phyloP scores from a whole-genome alignment of 2,797 vertebrate genomes.

The Alca torda region DNA sequence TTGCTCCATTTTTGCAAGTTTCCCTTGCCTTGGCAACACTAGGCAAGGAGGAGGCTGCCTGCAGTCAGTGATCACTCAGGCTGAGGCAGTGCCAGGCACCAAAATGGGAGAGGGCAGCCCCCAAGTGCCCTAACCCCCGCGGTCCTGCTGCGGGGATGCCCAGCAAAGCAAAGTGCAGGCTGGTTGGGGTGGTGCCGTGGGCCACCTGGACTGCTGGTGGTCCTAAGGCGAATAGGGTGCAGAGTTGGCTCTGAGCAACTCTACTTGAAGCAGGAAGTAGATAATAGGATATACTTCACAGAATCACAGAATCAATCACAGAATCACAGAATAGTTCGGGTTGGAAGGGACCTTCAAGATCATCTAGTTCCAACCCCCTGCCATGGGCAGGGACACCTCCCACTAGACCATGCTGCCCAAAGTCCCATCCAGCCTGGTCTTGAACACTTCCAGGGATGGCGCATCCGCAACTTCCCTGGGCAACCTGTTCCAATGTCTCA shows the following conservation, averaged over 20 bases:
- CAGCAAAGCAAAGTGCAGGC: not conserved
- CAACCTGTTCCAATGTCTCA: too few species aligned
- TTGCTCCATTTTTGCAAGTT: not conserved
- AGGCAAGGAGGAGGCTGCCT: too few species aligned
- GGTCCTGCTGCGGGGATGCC: not conserved
- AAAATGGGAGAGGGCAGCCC: not conserved
- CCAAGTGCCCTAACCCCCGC: accelerated
- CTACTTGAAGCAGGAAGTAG: not conserved
- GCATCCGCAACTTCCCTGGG: too few species aligned
- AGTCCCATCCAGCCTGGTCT: too few species aligned
- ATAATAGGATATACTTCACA: too few species aligned
- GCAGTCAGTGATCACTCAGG: accelerated
- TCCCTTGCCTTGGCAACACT: not conserved
- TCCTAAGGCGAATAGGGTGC: accelerated
- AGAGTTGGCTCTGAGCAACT: not conserved
- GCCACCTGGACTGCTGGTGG: accelerated
- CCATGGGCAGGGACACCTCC: too few species aligned
- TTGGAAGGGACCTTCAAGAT: too few species aligned
- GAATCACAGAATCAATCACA: too few species aligned
- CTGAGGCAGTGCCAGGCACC: not conserved
- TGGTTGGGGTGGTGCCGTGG: not conserved
- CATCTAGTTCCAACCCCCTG: too few species aligned
- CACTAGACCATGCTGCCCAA: too few species aligned
- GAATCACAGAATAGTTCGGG: too few species aligned
- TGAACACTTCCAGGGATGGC: too few species aligned